Evolutionary conservation across 2,888 invertebrate genomes (phyloP), one percentile per base, ranked within the genome.

Genomic region (Arge pagana): DNA sequence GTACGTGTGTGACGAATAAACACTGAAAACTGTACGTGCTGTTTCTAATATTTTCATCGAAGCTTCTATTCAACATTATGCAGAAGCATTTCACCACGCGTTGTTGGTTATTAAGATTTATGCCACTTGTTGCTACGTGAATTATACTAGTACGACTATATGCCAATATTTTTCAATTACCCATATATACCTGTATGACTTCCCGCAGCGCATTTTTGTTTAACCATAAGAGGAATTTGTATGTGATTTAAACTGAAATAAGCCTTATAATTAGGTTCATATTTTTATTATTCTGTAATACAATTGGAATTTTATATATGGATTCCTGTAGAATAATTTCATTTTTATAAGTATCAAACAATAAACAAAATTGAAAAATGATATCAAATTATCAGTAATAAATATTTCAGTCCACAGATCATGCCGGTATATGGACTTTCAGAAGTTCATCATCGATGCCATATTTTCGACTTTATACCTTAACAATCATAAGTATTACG

Each of bases 351-450:
- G 33, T 33, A 26, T 13, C 15, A 33, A 33, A 13, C 15, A 7
- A 33, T 11, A 33, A 33, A 11, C 33, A n/a, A 33, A 33, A 30
- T 30, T 33, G 3, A 30, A 42, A 42, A 30, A 23, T 42, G 31
- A 6, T 42, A 33, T 45, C 45, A 45, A 45, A 45, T n/a, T 43
- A 19, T 33, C 23, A 33, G 23, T 33, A 43, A 33, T 45, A 33
- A 45, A 45, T 45, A 45, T 45, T 45, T 45, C 45, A 45, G 33
- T 45, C 35, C 33, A 45, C 23, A 33, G 33, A 45, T 45, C 23
- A 33, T 45, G 33, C 45, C 33, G 11, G 2, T 7, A 40, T 13
- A 23, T 7, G 16, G 45, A 26, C 45, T 31, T 35, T 11, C 11
- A 45, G 23, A 24, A 45, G n/a, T 13, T 45, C 4, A 45, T 33